phyloP scores from a whole-genome alignment of 2,888 invertebrate species.

The Dorcus parallelipipedus region DNA sequence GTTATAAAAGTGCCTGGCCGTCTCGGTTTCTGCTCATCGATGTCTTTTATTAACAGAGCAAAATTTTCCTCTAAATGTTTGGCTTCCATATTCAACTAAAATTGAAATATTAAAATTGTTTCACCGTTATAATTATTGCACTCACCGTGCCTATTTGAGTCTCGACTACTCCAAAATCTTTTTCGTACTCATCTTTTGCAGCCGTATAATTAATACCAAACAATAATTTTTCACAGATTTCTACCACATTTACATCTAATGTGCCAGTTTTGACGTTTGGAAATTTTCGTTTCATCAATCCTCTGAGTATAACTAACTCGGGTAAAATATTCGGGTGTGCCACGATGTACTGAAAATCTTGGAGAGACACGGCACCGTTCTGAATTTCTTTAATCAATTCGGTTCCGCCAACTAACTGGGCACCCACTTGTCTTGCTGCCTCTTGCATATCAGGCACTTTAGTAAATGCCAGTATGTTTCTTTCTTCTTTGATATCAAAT shows the following conservation, averaged over 20 bases:
- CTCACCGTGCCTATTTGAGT: constrained; percentile 68
- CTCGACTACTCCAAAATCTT: constrained; percentile 67
- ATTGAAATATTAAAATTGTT: constrained; percentile 22
- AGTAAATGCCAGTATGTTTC: constrained; percentile 71
- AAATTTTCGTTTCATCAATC: constrained; percentile 73
- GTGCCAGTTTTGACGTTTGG: constrained; percentile 68
- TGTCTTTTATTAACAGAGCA: constrained; percentile 59
- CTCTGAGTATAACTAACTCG: constrained; percentile 71
- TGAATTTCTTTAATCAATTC: constrained; percentile 77
- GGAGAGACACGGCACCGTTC: constrained; percentile 63
- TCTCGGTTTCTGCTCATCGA: constrained; percentile 64
- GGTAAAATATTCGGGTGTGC: constrained; percentile 78
- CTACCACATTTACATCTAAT: constrained; percentile 61
- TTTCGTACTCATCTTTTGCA: constrained; percentile 63
- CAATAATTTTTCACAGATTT: constrained; percentile 62
- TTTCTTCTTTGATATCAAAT: constrained; percentile 66
- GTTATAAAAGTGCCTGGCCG: constrained; percentile 68
- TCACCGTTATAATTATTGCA: not conserved
- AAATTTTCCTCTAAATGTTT: constrained; percentile 73
- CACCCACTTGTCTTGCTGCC: constrained; percentile 67
- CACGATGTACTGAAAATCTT: constrained; percentile 71
- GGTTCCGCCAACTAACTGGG: constrained; percentile 66
- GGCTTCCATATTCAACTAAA: constrained; percentile 70
- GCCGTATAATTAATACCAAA: constrained; percentile 70
- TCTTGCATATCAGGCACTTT: constrained; percentile 61